These are phyloP conservation scores for Tortricodes alternella DNA, from an alignment of 2,888 invertebrate species.

Conservation along the genomic window DNA sequence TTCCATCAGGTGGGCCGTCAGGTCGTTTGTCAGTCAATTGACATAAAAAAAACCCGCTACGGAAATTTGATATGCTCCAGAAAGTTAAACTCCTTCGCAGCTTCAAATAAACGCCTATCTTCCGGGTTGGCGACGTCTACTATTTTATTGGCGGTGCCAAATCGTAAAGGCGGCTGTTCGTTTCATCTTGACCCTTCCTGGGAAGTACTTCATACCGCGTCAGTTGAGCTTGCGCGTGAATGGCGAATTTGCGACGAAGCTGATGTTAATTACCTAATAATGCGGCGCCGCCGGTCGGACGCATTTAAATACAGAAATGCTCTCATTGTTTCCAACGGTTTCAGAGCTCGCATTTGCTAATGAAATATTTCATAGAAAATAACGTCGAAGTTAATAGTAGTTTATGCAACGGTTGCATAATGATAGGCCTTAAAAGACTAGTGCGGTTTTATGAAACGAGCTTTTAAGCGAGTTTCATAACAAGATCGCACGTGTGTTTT, in stretches of 20 bases:
- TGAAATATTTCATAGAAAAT: too few species aligned
- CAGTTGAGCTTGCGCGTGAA: not conserved
- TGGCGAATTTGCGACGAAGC: constrained; percentile 2
- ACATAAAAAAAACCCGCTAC: too few species aligned
- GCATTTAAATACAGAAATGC: constrained; percentile 8
- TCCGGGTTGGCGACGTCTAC: constrained; percentile 19
- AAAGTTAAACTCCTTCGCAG: not conserved
- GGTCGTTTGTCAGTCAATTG: too few species aligned
- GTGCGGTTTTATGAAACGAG: too few species aligned
- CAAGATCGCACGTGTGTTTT: too few species aligned
- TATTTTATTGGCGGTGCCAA: constrained; percentile 27
- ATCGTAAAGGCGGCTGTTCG: constrained; percentile 18
- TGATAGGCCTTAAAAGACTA: too few species aligned
- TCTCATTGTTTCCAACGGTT: constrained; percentile 11
- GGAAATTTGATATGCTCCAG: not conserved
- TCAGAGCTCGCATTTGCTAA: too few species aligned
- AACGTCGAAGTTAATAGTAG: too few species aligned
- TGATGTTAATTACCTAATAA: constrained; percentile 26
- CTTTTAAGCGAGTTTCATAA: too few species aligned
- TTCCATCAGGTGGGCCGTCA: too few species aligned
- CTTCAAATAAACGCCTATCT: not conserved
- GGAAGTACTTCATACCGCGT: not conserved
- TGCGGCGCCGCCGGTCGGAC: constrained; percentile 8
- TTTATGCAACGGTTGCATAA: too few species aligned
- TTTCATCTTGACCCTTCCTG: constrained; percentile 17